Evolutionary conservation across 1,140 invertebrate species (phyloP).

Genomic region (Notospermus geniculatus): DNA sequence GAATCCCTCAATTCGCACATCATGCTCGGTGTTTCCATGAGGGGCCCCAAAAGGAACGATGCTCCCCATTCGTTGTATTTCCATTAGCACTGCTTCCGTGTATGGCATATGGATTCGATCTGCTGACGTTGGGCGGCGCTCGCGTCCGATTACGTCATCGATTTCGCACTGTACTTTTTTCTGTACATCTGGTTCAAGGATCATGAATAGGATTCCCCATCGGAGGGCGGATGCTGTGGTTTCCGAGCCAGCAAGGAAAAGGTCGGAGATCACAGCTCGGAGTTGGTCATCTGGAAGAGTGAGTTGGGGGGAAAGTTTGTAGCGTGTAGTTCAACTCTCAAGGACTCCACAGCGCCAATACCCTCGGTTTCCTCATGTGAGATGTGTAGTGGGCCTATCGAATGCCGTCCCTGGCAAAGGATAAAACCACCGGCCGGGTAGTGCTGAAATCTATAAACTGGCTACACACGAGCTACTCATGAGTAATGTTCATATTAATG

Average conservation of each 20-base stretch:
- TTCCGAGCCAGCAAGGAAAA: slow-evolving; percentile 88
- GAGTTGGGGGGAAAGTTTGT: no score
- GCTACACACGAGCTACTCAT: no score
- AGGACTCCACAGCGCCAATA: no score
- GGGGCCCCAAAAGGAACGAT: slow-evolving; percentile 53
- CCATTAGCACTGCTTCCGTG: slow-evolving; percentile 39
- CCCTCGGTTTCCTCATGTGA: no score
- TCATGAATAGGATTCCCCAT: slow-evolving; percentile 84
- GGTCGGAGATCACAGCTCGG: slow-evolving; percentile 59
- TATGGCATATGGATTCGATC: slow-evolving; percentile 59
- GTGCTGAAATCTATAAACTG: no score
- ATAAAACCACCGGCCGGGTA: no score
- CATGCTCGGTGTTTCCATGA: slow-evolving; percentile 36
- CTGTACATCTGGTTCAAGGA: slow-evolving; percentile 71
- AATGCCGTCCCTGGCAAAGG: no score
- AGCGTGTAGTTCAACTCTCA: no score
- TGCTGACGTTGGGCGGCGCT: slow-evolving; percentile 72
- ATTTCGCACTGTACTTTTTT: slow-evolving; percentile 80
- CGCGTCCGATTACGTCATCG: slow-evolving; percentile 74
- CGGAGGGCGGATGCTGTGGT: slow-evolving; percentile 79
- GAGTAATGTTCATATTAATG: no score
- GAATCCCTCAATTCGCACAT: slow-evolving; percentile 56
- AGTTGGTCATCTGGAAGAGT: slow-evolving; percentile 25
- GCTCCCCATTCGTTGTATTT: slow-evolving; percentile 46
- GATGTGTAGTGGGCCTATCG: no score